These are phyloP conservation scores for Lateolabrax maculatus DNA, from an alignment of 2,797 vertebrate species.

Conservation along the genomic window DNA sequence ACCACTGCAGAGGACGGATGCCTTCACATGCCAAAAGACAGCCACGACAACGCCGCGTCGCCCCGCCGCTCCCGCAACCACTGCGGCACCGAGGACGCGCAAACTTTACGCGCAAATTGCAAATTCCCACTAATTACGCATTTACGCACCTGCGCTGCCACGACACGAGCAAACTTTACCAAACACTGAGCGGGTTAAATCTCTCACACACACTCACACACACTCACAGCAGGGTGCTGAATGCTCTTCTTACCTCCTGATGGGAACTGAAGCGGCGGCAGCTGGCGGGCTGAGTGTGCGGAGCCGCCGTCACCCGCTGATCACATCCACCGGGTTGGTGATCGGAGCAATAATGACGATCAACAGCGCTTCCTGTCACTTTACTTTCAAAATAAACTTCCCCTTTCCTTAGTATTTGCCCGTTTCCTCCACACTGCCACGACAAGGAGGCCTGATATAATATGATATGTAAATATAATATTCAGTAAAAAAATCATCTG, in stretches of 20 bases:
- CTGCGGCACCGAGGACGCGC: not conserved
- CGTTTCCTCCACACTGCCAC: not conserved
- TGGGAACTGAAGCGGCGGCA: not conserved
- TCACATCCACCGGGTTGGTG: not conserved
- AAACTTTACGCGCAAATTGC: slow-evolving; percentile 31
- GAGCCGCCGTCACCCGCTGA: not conserved
- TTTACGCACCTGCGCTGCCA: slow-evolving; percentile 16
- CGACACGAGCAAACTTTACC: slow-evolving; percentile 16
- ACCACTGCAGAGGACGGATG: slow-evolving; percentile 53
- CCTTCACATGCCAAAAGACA: slow-evolving; percentile 29
- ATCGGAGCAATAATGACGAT: fast-evolving
- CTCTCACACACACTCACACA: not conserved
- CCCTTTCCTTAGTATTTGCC: no score
- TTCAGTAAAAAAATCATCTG: not conserved
- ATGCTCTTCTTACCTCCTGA: slow-evolving; percentile 42
- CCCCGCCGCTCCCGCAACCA: not conserved
- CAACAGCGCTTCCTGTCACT: not conserved
- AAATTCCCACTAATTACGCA: not conserved
- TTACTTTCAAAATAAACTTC: slow-evolving; percentile 36
- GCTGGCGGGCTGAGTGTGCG: not conserved
- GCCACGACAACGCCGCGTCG: not conserved
- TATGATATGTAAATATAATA: not conserved
- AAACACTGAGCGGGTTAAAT: not conserved
- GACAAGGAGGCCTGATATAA: not conserved
- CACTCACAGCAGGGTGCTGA: not conserved